These are phyloP conservation scores for Larimichthys crocea DNA, from an alignment of 2,113 vertebrate genomes.

Conservation along the genomic window DNA sequence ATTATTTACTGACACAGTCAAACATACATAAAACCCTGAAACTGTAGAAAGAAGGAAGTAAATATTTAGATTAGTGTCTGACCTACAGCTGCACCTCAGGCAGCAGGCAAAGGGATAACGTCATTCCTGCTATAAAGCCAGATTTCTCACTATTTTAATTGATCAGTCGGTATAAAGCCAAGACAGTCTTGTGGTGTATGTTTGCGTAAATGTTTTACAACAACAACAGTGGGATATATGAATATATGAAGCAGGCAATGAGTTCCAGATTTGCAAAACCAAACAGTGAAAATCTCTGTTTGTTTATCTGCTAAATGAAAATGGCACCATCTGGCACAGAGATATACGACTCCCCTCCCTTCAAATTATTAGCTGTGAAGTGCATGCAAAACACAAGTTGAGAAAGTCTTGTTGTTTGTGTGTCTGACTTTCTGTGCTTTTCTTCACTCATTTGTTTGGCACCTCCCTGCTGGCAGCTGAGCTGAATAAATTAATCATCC, in stretches of 20 bases:
- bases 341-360: constrained; percentile 31
- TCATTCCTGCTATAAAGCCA: constrained; percentile 25
- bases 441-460: constrained; percentile 61
- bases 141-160: constrained; percentile 12
- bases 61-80: constrained; percentile 67
- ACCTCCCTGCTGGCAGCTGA: constrained; percentile 59
- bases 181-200: background rate
- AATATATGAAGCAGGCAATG: constrained; percentile 53
- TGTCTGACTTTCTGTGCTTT: constrained; percentile 47
- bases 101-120: constrained; percentile 40
- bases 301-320: constrained; percentile 45
- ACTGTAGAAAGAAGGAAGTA: constrained; percentile 37
- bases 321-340: constrained; percentile 26
- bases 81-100: constrained; percentile 47
- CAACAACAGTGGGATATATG: constrained; percentile 43
- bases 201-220: constrained; percentile 8
- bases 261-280: constrained; percentile 55
- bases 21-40: constrained; percentile 41
- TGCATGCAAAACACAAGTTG: constrained; percentile 40
- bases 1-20: constrained; percentile 64
- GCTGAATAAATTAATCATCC: constrained; percentile 69
- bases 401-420: constrained; percentile 58
- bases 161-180: constrained; percentile 19
- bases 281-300: constrained; percentile 50
- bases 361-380: constrained; percentile 48